phyloP scores from a whole-genome alignment of 2,797 vertebrate species.

The Eospalax fontanierii region DNA sequence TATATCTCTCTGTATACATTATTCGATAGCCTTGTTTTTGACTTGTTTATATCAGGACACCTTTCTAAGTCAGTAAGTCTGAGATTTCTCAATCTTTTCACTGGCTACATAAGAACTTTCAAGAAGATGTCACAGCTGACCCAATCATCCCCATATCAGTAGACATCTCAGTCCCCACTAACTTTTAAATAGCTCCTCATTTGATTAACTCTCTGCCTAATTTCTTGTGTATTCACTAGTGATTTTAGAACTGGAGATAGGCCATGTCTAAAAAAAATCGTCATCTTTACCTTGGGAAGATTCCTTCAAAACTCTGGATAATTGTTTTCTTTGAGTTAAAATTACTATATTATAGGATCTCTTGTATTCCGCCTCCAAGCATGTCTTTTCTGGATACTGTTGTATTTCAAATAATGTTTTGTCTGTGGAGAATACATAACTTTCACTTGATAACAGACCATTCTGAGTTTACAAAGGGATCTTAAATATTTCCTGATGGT shows the following conservation, averaged over 20 bases:
- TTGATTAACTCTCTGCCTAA: not conserved
- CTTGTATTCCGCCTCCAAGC: not conserved
- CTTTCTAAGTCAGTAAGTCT: constrained; percentile 6
- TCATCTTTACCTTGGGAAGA: not conserved
- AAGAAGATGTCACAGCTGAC: not conserved
- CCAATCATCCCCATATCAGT: not conserved
- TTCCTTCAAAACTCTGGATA: not conserved
- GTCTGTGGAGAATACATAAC: not conserved
- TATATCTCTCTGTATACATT: not conserved
- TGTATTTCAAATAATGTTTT: not conserved
- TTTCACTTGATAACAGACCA: not conserved
- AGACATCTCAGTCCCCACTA: not conserved
- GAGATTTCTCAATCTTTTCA: constrained; percentile 1
- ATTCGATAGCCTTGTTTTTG: not conserved
- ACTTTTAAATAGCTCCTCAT: not conserved
- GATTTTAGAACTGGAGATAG: not conserved
- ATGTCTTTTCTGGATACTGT: not conserved
- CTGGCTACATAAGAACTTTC: not conserved
- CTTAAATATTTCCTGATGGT: not conserved
- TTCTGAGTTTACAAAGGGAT: constrained; percentile 31
- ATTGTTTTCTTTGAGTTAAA: constrained; percentile 39
- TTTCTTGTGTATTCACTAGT: not conserved
- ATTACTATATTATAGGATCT: not conserved
- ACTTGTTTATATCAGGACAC: not conserved
- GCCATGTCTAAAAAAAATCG: not conserved